A percentile compares a stretch with the other conserved stretches of the same genome.
Conservation (phyloP, 2,797 vertebrate species). For the Tenualosa thibaudeaui region DNA sequence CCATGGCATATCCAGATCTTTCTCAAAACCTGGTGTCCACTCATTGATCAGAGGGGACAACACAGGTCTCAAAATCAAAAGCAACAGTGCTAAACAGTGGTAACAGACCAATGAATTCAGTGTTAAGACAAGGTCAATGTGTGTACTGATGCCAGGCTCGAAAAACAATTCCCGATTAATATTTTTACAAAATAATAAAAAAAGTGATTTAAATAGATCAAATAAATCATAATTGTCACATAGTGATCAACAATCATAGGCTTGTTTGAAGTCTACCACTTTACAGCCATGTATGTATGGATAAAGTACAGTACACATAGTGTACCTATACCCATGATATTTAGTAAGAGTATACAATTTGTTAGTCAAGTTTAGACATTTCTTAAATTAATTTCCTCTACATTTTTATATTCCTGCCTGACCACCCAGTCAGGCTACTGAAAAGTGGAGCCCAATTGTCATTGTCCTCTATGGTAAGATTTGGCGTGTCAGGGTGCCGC, state of each 20-base stretch:
- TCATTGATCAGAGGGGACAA: too few relatives aligned
- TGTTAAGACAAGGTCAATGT: too few relatives aligned
- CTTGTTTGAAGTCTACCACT: background rate
- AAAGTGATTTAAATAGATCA: background rate
- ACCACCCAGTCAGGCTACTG: background rate
- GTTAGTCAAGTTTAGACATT: background rate
- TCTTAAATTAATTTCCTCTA: background rate
- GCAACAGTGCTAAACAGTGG: too few relatives aligned
- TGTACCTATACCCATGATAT: background rate
- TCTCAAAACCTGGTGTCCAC: too few relatives aligned
- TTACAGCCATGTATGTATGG: background rate
- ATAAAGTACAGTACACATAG: too few relatives aligned
- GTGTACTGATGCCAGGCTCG: too few relatives aligned
- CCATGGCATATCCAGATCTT: too few relatives aligned
- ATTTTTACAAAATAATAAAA: too few relatives aligned
- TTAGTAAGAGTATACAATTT: background rate
- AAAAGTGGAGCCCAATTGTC: background rate
- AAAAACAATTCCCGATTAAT: too few relatives aligned
- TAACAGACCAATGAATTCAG: too few relatives aligned
- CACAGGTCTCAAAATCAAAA: too few relatives aligned
- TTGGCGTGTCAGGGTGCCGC: background rate
- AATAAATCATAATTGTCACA: background rate
- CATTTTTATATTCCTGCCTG: background rate
- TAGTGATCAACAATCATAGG: background rate
- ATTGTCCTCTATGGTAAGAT: background rate